Evolutionary conservation across 2,888 invertebrate species (phyloP).

Genomic region (Catocala nupta): DNA sequence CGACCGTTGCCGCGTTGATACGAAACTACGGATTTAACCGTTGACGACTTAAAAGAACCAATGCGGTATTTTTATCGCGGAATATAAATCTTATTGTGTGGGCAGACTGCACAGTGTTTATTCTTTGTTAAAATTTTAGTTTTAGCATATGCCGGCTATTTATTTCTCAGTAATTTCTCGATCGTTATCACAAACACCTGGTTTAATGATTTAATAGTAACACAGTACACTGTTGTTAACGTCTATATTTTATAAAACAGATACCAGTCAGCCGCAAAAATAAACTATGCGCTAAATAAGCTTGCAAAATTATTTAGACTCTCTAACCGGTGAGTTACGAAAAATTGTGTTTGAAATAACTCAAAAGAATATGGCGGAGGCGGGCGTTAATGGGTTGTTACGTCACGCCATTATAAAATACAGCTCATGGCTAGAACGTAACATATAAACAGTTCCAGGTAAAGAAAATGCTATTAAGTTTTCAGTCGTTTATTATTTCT

Average conservation of each 20-base stretch:
- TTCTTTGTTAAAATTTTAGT: constrained; percentile 66
- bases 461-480: constrained; percentile 1
- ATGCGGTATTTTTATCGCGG: constrained; percentile 79
- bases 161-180: constrained; percentile 38
- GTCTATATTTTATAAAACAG: constrained; percentile 46
- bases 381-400: constrained; percentile 25
- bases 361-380: constrained; percentile 26
- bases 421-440: constrained; percentile 15
- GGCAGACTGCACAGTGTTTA: constrained; percentile 68
- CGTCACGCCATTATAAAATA: constrained; percentile 21
- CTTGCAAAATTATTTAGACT: constrained; percentile 30
- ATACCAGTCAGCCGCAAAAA: constrained; percentile 37
- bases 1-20: constrained; percentile 44
- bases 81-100: constrained; percentile 82
- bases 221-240: constrained; percentile 33
- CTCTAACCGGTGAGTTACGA: constrained; percentile 20
- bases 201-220: constrained; percentile 57
- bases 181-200: constrained; percentile 49
- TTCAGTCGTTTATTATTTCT: neutral
- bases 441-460: constrained; percentile 15
- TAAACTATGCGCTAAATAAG: constrained; percentile 40
- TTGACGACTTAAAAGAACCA: constrained; percentile 69
- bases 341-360: constrained; percentile 36
- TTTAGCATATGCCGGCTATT: constrained; percentile 46
- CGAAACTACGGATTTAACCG: constrained; percentile 53